These are phyloP conservation scores for Lophius americanus DNA, from an alignment of 2,797 vertebrate species.

Conservation along the genomic window DNA sequence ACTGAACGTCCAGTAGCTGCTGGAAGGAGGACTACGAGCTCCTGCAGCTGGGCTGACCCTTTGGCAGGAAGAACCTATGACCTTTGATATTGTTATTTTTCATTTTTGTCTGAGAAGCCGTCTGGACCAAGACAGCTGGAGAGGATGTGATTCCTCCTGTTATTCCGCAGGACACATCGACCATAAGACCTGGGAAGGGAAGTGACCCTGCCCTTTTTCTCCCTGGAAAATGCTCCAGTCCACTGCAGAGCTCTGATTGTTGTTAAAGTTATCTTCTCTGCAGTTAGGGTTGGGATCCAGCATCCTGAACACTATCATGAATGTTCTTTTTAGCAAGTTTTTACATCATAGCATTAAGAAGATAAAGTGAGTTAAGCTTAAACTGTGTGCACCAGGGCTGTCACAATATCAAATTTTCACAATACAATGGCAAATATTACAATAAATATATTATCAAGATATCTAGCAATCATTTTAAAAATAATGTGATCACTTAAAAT, in stretches of 20 bases:
- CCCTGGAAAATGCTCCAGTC: conserved; percentile 50
- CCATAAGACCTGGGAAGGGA: conserved; percentile 63
- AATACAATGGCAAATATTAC: no score
- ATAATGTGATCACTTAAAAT: no score
- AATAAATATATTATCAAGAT: no score
- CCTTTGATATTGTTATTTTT: conserved; percentile 69
- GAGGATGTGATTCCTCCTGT: conserved; percentile 68
- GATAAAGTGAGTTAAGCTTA: neutral
- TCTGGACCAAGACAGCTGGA: conserved; percentile 67
- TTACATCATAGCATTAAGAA: neutral
- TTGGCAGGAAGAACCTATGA: conserved; percentile 70
- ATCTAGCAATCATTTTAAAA: no score
- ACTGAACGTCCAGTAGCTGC: conserved; percentile 64
- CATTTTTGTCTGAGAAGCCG: conserved; percentile 69
- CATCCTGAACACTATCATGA: conserved; percentile 28
- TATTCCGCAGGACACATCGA: conserved; percentile 60
- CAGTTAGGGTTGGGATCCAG: conserved; percentile 32
- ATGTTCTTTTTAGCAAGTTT: conserved; percentile 1
- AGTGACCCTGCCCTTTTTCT: conserved; percentile 58
- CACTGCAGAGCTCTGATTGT: conserved; percentile 48
- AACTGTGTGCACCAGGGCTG: neutral
- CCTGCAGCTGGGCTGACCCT: conserved; percentile 58
- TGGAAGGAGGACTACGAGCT: conserved; percentile 60
- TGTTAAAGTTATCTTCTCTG: conserved; percentile 55
- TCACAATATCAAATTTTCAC: neutral